These are phyloP conservation scores for Melikaiella ostensackeni DNA, from an alignment of 2,888 invertebrate genomes.

Conservation along the genomic window DNA sequence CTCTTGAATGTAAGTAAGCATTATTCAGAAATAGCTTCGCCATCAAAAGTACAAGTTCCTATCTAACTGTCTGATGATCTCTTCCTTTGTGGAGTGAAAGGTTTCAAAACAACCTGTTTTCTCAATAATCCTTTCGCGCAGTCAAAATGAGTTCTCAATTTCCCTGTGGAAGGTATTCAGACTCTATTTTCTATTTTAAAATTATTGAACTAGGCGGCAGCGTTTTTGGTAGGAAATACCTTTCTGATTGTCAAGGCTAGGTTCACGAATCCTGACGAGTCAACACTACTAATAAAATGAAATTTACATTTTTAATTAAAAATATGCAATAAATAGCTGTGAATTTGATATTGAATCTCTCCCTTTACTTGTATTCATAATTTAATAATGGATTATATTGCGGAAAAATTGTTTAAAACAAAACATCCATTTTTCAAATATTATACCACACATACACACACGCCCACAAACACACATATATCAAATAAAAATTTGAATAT, in stretches of 20 bases:
- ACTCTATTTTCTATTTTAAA: not conserved
- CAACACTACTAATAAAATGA: not conserved
- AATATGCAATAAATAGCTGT: too few relatives aligned
- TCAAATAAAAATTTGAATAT: not conserved
- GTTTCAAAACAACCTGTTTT: constrained; percentile 20
- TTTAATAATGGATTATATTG: too few relatives aligned
- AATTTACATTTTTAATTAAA: not conserved
- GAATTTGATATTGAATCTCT: too few relatives aligned
- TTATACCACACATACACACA: too few relatives aligned
- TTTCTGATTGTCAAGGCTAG: not conserved
- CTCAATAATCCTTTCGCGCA: not conserved
- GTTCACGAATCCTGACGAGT: too few relatives aligned
- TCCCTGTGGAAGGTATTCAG: not conserved
- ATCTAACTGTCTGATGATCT: not conserved
- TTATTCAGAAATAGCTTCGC: not conserved
- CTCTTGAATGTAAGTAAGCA: not conserved
- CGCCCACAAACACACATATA: not conserved
- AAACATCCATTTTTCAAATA: too few relatives aligned
- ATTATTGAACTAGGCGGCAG: not conserved
- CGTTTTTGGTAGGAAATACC: not conserved
- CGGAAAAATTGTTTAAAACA: too few relatives aligned
- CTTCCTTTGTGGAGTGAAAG: not conserved
- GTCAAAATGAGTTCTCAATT: constrained; percentile 9
- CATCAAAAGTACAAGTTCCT: not conserved
- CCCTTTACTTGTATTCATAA: too few relatives aligned